Evolutionary conservation across 2,113 vertebrate genomes (phyloP).

Genomic region (Petromus typicus): DNA sequence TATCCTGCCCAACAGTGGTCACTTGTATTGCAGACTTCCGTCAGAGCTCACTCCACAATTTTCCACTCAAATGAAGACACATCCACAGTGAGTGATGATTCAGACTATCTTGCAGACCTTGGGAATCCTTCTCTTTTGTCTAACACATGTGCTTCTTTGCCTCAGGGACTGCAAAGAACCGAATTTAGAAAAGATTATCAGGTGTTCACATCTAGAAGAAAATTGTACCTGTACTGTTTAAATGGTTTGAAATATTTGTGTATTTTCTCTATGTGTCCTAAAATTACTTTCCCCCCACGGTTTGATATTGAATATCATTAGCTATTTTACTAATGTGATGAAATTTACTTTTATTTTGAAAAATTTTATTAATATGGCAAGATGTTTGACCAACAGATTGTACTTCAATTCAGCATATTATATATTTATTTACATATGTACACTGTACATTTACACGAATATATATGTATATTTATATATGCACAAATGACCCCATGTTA

Average conservation of each 20-base stretch:
- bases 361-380: neutral
- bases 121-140: neutral
- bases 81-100: neutral
- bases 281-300: neutral
- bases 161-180: neutral
- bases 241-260: neutral
- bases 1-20: neutral
- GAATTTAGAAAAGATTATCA: neutral
- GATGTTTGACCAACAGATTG: neutral
- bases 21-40: constrained; percentile 15
- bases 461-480: neutral
- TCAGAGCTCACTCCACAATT: neutral
- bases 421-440: neutral
- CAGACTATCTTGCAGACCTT: neutral
- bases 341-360: neutral
- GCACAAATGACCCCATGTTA: neutral
- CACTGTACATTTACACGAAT: neutral
- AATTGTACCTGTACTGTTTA: neutral
- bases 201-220: neutral
- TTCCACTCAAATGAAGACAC: neutral
- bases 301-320: constrained; percentile 30
- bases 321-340: neutral
- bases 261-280: neutral
- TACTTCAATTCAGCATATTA: neutral
- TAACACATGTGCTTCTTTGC: fast-evolving